Conservation (phyloP, 2,797 vertebrate genomes). For the Melanogrammus aeglefinus region DNA sequence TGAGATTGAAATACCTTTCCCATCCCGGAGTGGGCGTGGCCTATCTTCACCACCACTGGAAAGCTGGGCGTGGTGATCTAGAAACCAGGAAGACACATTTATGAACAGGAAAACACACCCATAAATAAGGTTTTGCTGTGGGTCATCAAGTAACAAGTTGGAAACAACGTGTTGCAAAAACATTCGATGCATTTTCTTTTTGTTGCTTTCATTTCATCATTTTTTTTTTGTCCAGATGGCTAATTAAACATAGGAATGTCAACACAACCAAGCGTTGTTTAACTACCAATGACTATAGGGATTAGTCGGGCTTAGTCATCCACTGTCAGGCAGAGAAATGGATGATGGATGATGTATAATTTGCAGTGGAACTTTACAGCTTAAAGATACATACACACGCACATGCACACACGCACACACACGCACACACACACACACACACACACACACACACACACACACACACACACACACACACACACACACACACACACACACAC, state of each 20-base stretch:
- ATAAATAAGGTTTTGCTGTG: not conserved
- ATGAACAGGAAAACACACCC: not conserved
- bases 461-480: not conserved
- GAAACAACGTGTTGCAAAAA: not conserved
- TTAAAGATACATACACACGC: not conserved
- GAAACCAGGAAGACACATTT: slow-evolving; percentile 35
- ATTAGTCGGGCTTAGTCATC: slow-evolving; percentile 1
- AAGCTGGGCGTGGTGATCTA: slow-evolving; percentile 94
- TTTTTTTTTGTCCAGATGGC: not conserved
- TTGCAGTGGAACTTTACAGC: not conserved
- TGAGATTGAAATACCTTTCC: slow-evolving; percentile 82
- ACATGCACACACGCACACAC: not conserved
- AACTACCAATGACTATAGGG: not conserved
- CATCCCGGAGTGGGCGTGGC: slow-evolving; percentile 98
- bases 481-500: not conserved
- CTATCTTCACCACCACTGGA: slow-evolving; percentile 98
- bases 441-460: not conserved
- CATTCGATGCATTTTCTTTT: not conserved
- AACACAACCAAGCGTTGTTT: not conserved
- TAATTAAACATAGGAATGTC: not conserved
- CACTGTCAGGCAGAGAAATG: not conserved
- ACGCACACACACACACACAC: not conserved
- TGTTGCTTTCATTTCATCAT: not conserved
- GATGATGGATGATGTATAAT: not conserved
- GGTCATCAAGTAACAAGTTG: not conserved